A percentile compares a stretch with the other conserved stretches of the same genome.
phyloP scores from a whole-genome alignment of 2,113 vertebrate species.

The Cynocephalus volans region DNA sequence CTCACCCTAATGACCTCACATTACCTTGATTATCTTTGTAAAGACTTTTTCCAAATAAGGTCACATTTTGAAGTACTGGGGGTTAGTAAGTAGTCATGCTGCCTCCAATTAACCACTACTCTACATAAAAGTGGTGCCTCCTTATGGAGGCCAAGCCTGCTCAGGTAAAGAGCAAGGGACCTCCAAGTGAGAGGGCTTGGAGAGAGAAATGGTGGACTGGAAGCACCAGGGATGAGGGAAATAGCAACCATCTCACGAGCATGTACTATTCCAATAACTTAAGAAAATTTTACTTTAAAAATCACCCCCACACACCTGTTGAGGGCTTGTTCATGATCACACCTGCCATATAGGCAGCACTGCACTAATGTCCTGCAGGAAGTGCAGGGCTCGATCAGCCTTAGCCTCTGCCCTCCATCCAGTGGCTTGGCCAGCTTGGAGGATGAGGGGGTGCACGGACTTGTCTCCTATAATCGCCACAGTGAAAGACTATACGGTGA shows the following conservation, averaged over 20 bases:
- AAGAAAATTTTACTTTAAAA: not conserved
- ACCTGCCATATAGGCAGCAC: not conserved
- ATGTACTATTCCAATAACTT: not conserved
- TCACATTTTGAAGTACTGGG: not conserved
- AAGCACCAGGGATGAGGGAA: not conserved
- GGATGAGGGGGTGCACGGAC: accelerated
- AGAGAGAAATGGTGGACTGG: not conserved
- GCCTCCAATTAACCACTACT: not conserved
- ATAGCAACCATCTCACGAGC: not conserved
- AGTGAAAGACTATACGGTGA: not conserved
- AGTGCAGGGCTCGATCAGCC: not conserved
- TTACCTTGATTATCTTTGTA: not conserved
- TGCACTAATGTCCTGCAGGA: not conserved
- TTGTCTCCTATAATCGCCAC: not conserved
- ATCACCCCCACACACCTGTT: not conserved
- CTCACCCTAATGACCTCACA: not conserved
- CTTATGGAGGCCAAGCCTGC: not conserved
- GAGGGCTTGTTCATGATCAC: not conserved
- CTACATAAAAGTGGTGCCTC: not conserved
- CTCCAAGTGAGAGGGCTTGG: not conserved
- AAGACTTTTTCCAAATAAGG: not conserved
- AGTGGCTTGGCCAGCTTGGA: not conserved
- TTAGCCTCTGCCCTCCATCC: not conserved
- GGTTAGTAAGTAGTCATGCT: not conserved
- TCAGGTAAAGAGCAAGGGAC: not conserved